Conservation (phyloP, 2,888 invertebrate species). For the Stramonita haemastoma region DNA sequence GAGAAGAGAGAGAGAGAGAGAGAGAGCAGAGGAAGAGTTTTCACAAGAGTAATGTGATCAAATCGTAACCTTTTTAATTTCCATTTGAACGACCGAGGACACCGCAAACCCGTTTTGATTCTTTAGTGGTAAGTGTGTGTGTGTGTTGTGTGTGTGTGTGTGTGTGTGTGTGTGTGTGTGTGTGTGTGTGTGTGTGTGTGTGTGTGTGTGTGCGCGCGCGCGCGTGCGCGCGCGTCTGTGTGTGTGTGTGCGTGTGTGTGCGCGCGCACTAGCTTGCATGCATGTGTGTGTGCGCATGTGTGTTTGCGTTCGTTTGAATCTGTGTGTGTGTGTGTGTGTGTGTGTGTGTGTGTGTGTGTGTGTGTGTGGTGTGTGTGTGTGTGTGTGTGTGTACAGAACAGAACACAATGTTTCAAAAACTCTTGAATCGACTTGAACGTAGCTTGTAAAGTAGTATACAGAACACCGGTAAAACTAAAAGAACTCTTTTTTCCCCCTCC, state of each 20-base stretch:
- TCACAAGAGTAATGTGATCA: background rate
- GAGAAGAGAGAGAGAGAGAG: slow-evolving; percentile 1
- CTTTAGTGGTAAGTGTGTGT: background rate
- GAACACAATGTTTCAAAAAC: no score
- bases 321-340: no score
- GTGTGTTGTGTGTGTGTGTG: background rate
- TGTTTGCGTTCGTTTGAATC: background rate
- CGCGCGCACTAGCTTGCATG: background rate
- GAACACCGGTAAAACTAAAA: no score
- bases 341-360: no score
- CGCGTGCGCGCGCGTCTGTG: background rate
- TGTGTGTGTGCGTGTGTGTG: background rate
- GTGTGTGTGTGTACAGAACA: no score
- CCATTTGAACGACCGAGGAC: background rate
- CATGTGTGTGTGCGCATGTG: background rate
- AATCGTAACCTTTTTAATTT: background rate
- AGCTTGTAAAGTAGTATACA: no score
- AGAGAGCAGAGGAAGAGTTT: background rate
- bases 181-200: background rate
- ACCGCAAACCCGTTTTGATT: background rate
- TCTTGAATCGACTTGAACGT: no score
- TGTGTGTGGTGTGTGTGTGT: no score
- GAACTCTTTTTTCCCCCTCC: no score
- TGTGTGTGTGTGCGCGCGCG: background rate
- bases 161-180: background rate